These are phyloP conservation scores for Leptogaster cylindrica DNA, from an alignment of 2,888 invertebrate species.

Conservation along the genomic window DNA sequence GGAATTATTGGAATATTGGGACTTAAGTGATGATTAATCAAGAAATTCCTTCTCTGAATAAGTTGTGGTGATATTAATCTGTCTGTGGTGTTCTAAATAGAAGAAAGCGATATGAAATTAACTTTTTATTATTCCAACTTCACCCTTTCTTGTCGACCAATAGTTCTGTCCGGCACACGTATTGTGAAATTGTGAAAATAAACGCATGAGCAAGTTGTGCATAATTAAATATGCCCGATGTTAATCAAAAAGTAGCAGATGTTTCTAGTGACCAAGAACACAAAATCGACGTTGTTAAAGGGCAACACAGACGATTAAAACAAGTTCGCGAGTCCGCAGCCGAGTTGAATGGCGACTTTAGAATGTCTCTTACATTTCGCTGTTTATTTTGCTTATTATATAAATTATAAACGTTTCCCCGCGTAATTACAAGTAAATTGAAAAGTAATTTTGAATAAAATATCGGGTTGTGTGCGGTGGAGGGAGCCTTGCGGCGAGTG, in stretches of 20 bases:
- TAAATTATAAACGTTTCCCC: neutral
- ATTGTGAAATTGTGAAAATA: constrained; percentile 9
- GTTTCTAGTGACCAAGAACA: constrained; percentile 13
- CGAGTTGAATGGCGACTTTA: constrained; percentile 3
- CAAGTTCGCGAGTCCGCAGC: too few species aligned
- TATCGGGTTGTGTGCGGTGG: too few species aligned
- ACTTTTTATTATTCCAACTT: too few species aligned
- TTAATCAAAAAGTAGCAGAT: constrained; percentile 27
- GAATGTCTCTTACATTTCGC: neutral
- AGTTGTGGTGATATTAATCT: too few species aligned
- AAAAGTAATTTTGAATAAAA: too few species aligned
- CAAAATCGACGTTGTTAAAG: neutral
- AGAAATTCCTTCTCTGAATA: neutral
- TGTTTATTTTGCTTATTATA: neutral
- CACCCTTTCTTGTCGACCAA: neutral
- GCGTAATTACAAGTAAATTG: too few species aligned
- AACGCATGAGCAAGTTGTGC: constrained; percentile 29
- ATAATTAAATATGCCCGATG: constrained; percentile 22
- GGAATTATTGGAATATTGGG: too few species aligned
- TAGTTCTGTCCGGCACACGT: neutral
- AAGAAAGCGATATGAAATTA: too few species aligned
- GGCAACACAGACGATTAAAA: too few species aligned
- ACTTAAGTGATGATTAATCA: constrained; percentile 3
- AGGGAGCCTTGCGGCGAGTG: too few species aligned
- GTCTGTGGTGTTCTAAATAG: too few species aligned